Evolutionary conservation across 2,888 invertebrate species (phyloP).

Genomic region (Polymixis lichenea): DNA sequence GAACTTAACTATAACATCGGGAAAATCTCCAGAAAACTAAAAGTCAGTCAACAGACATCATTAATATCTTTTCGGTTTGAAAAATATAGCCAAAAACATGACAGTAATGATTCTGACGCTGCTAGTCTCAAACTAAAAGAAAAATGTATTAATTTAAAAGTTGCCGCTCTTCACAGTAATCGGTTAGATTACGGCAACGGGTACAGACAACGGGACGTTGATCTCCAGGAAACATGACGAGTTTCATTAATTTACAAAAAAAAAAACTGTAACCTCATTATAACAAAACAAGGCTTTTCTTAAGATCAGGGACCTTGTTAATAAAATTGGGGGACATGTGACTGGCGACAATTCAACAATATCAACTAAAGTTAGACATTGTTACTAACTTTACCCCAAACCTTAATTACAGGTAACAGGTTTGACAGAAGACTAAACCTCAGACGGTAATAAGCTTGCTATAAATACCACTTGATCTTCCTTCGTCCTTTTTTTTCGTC

Average conservation of each 20-base stretch:
- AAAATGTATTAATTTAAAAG: background rate
- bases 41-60: background rate
- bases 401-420: no score
- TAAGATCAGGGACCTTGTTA: no score
- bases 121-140: background rate
- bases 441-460: no score
- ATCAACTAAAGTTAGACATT: no score
- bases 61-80: constrained; percentile 17
- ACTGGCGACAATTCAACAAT: no score
- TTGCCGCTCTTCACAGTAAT: background rate
- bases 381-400: no score
- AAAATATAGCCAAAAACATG: constrained; percentile 22
- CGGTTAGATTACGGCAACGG: background rate
- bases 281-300: no score
- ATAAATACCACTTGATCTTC: background rate
- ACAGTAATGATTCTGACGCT: constrained; percentile 18
- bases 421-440: no score
- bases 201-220: background rate
- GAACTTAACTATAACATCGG: background rate
- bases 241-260: background rate
- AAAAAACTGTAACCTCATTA: no score
- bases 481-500: background rate
- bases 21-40: background rate
- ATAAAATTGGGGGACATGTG: no score
- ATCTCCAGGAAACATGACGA: background rate